Percentiles rank a stretch among this genome's conserved stretches.
Evolutionary conservation across 1,140 invertebrate genomes (phyloP).

Genomic region (Physella acuta): DNA sequence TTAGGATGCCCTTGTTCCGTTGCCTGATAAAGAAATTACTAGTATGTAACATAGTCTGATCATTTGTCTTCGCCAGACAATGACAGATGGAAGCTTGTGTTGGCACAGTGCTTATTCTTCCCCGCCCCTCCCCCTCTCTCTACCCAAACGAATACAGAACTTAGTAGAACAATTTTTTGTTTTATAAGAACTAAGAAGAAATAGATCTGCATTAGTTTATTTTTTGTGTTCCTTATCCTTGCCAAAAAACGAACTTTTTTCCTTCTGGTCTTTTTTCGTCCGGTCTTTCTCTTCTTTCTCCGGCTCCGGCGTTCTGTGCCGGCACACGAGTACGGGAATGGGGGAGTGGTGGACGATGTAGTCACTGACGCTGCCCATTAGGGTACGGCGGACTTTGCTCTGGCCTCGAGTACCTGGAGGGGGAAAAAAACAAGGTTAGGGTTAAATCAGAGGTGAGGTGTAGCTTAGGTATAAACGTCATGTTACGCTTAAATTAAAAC

Average conservation of each 20-base stretch:
- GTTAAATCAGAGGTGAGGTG: too few species aligned
- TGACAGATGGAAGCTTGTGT: not conserved
- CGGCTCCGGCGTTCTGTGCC: not conserved
- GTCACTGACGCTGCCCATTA: not conserved
- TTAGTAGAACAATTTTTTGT: not conserved
- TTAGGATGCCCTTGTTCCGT: too few species aligned
- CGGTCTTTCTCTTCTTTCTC: not conserved
- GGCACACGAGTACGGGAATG: not conserved
- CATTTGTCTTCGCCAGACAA: too few species aligned
- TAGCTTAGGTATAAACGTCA: too few species aligned
- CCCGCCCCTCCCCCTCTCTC: not conserved
- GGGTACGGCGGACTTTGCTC: not conserved
- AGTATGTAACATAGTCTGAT: too few species aligned
- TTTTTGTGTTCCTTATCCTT: not conserved
- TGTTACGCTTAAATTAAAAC: too few species aligned
- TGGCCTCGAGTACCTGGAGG: constrained; percentile 2
- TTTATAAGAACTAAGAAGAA: not conserved
- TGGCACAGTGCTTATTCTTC: not conserved
- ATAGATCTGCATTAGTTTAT: not conserved
- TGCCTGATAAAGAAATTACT: too few species aligned
- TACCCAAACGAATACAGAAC: not conserved
- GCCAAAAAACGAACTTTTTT: too few species aligned
- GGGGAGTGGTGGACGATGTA: constrained; percentile 2
- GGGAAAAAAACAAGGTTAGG: too few species aligned
- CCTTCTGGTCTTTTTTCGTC: constrained; percentile 1